These are phyloP conservation scores for Eremophila alpestris DNA, from an alignment of 2,797 vertebrate genomes.

Conservation along the genomic window DNA sequence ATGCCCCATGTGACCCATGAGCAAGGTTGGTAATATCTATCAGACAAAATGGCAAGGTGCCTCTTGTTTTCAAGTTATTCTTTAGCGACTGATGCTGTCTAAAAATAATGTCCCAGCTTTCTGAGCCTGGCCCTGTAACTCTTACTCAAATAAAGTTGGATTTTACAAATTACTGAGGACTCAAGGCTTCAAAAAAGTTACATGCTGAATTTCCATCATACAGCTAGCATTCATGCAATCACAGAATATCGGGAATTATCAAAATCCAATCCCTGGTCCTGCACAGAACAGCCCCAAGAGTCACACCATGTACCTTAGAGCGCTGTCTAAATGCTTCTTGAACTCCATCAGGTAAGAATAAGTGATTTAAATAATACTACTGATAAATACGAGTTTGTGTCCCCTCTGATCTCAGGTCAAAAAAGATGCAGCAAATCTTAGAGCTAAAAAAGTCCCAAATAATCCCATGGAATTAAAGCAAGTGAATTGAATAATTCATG, in stretches of 20 bases:
- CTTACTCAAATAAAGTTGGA: not conserved
- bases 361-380: not conserved
- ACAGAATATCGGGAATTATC: not conserved
- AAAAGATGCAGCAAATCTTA: not conserved
- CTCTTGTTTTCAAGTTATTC: not conserved
- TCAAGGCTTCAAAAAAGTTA: not conserved
- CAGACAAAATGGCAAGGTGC: not conserved
- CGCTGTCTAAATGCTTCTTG: not conserved
- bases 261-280: not conserved
- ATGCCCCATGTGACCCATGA: not conserved
- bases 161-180: not conserved
- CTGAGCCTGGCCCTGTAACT: not conserved
- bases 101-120: not conserved
- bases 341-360: not conserved
- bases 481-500: not conserved
- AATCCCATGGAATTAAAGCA: not conserved
- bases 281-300: not conserved
- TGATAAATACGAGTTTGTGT: not conserved
- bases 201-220: not conserved
- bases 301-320: not conserved
- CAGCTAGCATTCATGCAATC: not conserved
- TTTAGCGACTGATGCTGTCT: not conserved
- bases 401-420: not conserved
- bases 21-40: not conserved
- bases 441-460: not conserved